phyloP scores from a whole-genome alignment of 2,888 invertebrate genomes.

The Melieria omissa region DNA sequence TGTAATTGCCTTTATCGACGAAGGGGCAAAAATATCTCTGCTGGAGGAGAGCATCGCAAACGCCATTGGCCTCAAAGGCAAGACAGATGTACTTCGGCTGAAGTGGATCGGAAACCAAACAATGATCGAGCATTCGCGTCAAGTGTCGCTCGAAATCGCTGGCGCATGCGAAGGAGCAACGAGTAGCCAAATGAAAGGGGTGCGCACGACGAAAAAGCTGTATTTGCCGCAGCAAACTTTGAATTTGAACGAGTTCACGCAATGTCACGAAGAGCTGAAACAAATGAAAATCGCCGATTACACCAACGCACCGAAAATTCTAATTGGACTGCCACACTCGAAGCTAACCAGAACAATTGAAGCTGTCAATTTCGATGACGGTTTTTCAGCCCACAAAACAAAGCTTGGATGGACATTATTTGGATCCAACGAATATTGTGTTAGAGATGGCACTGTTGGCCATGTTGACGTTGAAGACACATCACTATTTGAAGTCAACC shows the following conservation, averaged over 20 bases:
- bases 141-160: conserved; percentile 12
- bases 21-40: conserved; percentile 11
- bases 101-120: conserved; percentile 11
- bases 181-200: background rate
- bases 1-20: conserved; percentile 5
- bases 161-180: background rate
- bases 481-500: background rate
- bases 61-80: conserved; percentile 2
- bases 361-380: conserved; percentile 14
- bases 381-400: conserved; percentile 13
- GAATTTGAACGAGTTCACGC: conserved; percentile 5
- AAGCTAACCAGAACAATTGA: background rate
- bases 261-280: background rate
- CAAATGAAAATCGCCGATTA: background rate
- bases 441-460: background rate
- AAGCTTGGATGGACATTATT: conserved; percentile 13
- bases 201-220: conserved; percentile 2
- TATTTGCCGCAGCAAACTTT: conserved; percentile 13
- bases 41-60: conserved; percentile 1
- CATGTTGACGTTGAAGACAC: no score
- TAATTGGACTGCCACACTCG: conserved; percentile 11
- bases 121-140: conserved; percentile 1
- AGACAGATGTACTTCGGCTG: conserved; percentile 8
- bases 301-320: conserved; percentile 8
- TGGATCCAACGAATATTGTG: conserved; percentile 8